A percentile compares a stretch with the other conserved stretches of the same genome.
phyloP scores from a whole-genome alignment of 1,140 invertebrate species.

The Leptinotarsa lineolata region DNA sequence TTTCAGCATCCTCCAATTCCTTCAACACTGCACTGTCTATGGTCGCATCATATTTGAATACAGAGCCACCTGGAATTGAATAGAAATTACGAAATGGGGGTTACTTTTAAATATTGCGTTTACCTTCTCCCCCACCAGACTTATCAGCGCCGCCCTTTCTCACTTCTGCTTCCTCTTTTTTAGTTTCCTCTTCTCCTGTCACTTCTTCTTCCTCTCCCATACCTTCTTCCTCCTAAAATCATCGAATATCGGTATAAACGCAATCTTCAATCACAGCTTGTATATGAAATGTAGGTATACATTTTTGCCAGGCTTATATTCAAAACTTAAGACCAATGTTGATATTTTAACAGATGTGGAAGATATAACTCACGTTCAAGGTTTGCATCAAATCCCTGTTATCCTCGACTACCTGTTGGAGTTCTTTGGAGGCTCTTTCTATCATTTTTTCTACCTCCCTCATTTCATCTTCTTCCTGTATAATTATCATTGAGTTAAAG shows the following conservation, averaged over 20 bases:
- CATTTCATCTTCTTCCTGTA: conserved; percentile 41
- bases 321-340: too few species aligned
- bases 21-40: conserved; percentile 47
- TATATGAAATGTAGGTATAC: too few species aligned
- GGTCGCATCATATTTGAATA: conserved; percentile 37
- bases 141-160: neutral
- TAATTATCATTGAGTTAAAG: conserved; percentile 7
- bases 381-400: conserved; percentile 40
- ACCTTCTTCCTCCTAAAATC: neutral
- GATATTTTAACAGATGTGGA: too few species aligned
- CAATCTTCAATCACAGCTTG: too few species aligned
- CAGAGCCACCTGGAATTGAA: conserved; percentile 19
- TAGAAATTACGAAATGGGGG: neutral
- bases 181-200: neutral
- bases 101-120: neutral
- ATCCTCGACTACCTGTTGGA: conserved; percentile 46
- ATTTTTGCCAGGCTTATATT: too few species aligned
- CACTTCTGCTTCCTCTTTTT: neutral
- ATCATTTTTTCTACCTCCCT: conserved; percentile 49
- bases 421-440: conserved; percentile 42
- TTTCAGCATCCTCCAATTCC: conserved; percentile 52
- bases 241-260: too few species aligned
- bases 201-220: neutral
- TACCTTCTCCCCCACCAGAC: neutral
- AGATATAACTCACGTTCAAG: conserved; percentile 14